A percentile compares a stretch with the other conserved stretches of the same genome.
Conservation (phyloP, 2,113 vertebrate species). For the Platichthys flesus region DNA sequence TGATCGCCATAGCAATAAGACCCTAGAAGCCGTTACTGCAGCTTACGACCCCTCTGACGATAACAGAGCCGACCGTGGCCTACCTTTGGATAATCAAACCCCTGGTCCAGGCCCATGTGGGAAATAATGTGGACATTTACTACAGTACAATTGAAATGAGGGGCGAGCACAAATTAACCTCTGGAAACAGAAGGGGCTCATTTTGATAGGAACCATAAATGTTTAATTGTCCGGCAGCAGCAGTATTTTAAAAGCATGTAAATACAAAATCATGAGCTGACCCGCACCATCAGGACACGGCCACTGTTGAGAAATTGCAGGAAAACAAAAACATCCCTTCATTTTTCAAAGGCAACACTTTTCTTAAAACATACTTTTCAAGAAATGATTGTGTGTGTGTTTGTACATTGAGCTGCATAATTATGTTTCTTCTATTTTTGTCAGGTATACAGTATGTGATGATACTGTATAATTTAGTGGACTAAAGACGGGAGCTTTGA, state of each 20-base stretch:
- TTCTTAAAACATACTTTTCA: slow-evolving; percentile 14
- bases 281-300: slow-evolving; percentile 14
- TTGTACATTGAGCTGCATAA: slow-evolving; percentile 22
- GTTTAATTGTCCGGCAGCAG: slow-evolving; percentile 75
- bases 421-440: slow-evolving; percentile 49
- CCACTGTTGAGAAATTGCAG: slow-evolving; percentile 6
- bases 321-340: neutral
- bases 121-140: slow-evolving; percentile 82
- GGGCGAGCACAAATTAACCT: slow-evolving; percentile 80
- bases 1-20: slow-evolving; percentile 82
- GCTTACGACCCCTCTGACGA: slow-evolving; percentile 74
- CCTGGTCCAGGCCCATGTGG: slow-evolving; percentile 70
- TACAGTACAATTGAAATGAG: slow-evolving; percentile 79
- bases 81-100: slow-evolving; percentile 75
- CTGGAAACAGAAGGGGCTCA: slow-evolving; percentile 67
- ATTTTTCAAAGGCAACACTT: slow-evolving; percentile 23
- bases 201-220: slow-evolving; percentile 72
- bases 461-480: slow-evolving; percentile 60
- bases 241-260: slow-evolving; percentile 63
- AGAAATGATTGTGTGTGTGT: slow-evolving; percentile 15
- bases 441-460: slow-evolving; percentile 66
- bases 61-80: slow-evolving; percentile 62
- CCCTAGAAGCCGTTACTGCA: slow-evolving; percentile 74
- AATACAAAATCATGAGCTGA: slow-evolving; percentile 65
- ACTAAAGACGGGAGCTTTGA: slow-evolving; percentile 67